Evolutionary conservation across 2,888 invertebrate species (phyloP).

Genomic region (Dascillus cervinus): DNA sequence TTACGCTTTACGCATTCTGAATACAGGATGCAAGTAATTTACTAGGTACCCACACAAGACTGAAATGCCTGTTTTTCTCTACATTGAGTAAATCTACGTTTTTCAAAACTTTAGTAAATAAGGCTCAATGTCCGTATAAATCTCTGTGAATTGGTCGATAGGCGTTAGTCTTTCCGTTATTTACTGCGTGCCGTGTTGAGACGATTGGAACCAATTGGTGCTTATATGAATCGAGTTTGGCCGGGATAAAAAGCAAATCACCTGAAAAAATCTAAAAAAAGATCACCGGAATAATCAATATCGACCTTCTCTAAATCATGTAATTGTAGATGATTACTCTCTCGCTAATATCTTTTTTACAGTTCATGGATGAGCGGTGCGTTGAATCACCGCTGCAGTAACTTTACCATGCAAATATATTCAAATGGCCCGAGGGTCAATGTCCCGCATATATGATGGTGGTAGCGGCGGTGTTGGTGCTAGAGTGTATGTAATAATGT

Average conservation of each 20-base stretch:
- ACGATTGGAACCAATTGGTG: constrained; percentile 35
- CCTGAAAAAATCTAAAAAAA: too few species aligned
- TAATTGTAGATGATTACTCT: too few species aligned
- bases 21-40: constrained; percentile 12
- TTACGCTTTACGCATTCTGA: constrained; percentile 13
- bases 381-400: constrained; percentile 11
- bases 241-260: too few species aligned
- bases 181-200: constrained; percentile 31
- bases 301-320: too few species aligned
- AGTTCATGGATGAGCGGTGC: background rate
- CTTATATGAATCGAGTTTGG: constrained; percentile 33
- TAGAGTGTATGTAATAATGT: constrained; percentile 13
- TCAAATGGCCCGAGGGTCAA: constrained; percentile 22
- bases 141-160: constrained; percentile 30
- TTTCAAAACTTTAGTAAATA: constrained; percentile 9
- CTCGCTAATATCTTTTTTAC: too few species aligned
- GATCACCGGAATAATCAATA: too few species aligned
- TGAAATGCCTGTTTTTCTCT: too few species aligned
- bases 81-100: constrained; percentile 8
- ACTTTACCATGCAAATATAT: constrained; percentile 24
- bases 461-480: constrained; percentile 5
- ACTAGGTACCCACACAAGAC: too few species aligned
- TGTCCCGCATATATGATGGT: constrained; percentile 11
- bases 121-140: constrained; percentile 24
- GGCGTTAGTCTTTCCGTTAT: constrained; percentile 33